phyloP scores from a whole-genome alignment of 2,113 vertebrate species.

The Pangasianodon hypophthalmus region DNA sequence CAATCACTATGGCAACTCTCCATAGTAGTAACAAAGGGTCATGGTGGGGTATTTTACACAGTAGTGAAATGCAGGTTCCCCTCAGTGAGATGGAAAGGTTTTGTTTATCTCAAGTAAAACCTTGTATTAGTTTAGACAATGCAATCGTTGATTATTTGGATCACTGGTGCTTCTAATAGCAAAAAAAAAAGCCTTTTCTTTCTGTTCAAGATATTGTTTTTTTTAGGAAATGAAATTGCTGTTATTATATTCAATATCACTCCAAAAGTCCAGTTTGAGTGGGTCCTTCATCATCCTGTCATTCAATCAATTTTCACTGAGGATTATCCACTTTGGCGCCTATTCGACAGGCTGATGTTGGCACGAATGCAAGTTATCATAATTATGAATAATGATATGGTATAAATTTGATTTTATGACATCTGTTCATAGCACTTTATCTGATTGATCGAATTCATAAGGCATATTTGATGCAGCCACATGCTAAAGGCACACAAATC shows the following conservation, averaged over 20 bases:
- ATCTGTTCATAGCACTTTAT: slow-evolving; percentile 4
- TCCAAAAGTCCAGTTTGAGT: slow-evolving; percentile 29
- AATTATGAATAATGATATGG: slow-evolving; percentile 24
- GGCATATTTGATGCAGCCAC: slow-evolving; percentile 28
- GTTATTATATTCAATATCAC: slow-evolving; percentile 32
- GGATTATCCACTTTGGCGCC: slow-evolving; percentile 17
- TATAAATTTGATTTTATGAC: slow-evolving; percentile 41
- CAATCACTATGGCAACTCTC: neutral
- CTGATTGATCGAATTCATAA: slow-evolving; percentile 42
- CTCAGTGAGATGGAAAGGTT: neutral
- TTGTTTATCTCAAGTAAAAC: neutral
- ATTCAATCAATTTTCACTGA: slow-evolving; percentile 22
- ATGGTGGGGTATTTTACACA: neutral
- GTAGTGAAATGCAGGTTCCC: neutral
- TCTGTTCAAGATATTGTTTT: slow-evolving; percentile 26
- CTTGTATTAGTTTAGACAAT: neutral
- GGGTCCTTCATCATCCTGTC: slow-evolving; percentile 30
- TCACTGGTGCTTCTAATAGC: neutral
- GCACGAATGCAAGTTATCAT: neutral
- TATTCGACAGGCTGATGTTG: neutral
- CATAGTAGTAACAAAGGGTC: neutral
- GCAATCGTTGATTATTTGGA: slow-evolving; percentile 18
- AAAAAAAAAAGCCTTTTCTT: neutral
- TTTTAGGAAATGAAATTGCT: slow-evolving; percentile 17
- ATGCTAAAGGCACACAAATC: neutral